Base-by-base conservation (phyloP, 2,888 invertebrate species). In the Catocala sponsa region DNA sequence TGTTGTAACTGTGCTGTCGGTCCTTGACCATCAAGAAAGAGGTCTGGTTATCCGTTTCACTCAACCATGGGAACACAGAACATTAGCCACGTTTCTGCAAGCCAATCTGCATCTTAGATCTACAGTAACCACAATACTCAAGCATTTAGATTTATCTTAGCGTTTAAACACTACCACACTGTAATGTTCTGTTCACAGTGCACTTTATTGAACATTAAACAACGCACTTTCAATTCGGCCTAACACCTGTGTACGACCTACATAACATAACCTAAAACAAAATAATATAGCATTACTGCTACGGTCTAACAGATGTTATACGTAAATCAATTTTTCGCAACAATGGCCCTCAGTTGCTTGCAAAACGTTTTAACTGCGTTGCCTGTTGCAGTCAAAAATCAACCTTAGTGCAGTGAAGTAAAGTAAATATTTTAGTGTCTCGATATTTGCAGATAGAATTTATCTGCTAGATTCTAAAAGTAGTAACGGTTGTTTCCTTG, bases 271-370 rank as follows among this genome's bases (percentile, higher is more conserved):
- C 71, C 80, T 79, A 75, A 52, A 72, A 75, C 78, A 78, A 78
- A 78, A 83, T 82, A 87, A 84, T 85, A 85, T 80, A 81, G 79
- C 79, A 82, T 83, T 63, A 70, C 49, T 57, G 58, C 66, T 66
- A 63, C 49, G 64, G 72, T 74, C 80, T 80, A 89, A 91, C 89
- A 91, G 91, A 92, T 92, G 91, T 89, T 83, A 85, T 87, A 84
- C 91, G 89, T 93, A 93, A 93, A 93, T 93, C 92, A 93, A 92
- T 93, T 93, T 92, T 92, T 92, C 92, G 92, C 92, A 93, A 93
- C 91, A 92, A 91, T 89, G 79, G 84, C 61, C 62, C 61, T 67
- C 55, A 62, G 41, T 59, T 70, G 68, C 42, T 63, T 41, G 58
- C 33, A 35, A 63, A 68, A 70, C 55, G 67, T 7, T 67, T 0